Base-by-base conservation (phyloP, 2,797 vertebrate species). In the Enteromius mattozi region DNA sequence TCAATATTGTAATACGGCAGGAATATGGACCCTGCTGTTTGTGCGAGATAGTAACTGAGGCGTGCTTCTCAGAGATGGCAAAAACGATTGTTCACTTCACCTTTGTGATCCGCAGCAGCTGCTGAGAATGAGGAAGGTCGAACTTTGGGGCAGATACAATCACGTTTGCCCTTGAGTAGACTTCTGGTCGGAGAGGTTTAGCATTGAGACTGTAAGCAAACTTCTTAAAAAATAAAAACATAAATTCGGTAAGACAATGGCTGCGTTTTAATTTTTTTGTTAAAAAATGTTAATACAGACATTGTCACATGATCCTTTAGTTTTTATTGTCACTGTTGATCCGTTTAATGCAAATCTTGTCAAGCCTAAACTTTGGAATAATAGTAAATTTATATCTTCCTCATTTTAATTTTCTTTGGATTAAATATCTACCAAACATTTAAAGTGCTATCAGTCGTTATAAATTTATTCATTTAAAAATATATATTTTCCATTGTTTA, bases 1-100 rank as follows among this genome's bases (percentile, higher is more conserved):
- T 95, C 94, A 95, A 94, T 95, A 95, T 95, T 95, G 93, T 94
- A 95, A 95, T 95, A 93, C 92, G 90, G 93, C 91, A 93, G 94
- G 91, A 94, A 94, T 94, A 93, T 92, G 93, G 93, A 92, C 91
- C 92, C 93, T 92, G 93, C 95, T 95, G 94, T 91, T 91, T 87
- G 92, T 91, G 89, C 83, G 92, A 94, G 94, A 95, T 94, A 94
- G 93, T 93, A 91, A 84, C 93, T 92, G 81, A 88, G 91, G 89
- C 92, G 75, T 92, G 92, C 90, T 85, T 86, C 90, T 94, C 90
- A 79, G 78, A 80, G 86, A 88, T 88, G 80, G 77, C 65, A 69
- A 66, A 77, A 80, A 49, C 81, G 85, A 87, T 87, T 85, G 85
- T 85, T 86, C 72, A 82, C 69, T 77, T 66, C 45, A 77, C 75